Base-by-base conservation (phyloP, 2,797 vertebrate species). In the Distichodus sexfasciatus region DNA sequence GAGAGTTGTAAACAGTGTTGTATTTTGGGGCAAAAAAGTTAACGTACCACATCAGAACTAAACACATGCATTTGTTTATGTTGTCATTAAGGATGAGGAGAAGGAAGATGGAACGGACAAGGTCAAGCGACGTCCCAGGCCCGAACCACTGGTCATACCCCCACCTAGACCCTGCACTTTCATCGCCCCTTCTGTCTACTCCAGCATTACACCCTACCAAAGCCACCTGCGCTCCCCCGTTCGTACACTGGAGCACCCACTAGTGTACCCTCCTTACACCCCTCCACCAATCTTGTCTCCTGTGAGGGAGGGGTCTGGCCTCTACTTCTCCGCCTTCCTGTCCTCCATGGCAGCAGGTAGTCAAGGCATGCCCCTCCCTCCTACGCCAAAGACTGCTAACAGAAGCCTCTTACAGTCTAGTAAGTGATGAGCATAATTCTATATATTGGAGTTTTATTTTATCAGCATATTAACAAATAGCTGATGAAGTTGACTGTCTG, bases 271-370 rank as follows among this genome's bases (percentile, higher is more conserved):
- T 7, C 97, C 97, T 4, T 98, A 99, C 84, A 98, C 97, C 0
- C 96, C 97, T 0, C 97, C 97, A 0, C 97, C 97, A 0, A 99
- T 99, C 86, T 95, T 99, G 67, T 98, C 96, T 83, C 97, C 97
- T 0, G 95, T 98, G 38, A 93, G 97, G 0, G 96, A 97, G 80
- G 97, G 97, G 71, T 96, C 96, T 0, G 97, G 97, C 41, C 94
- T 99, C 1, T 99, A 99, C 83, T 99, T 99, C 88, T 94, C 96
- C 57, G 94, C 97, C 21, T 96, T 99, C 82, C 91, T 98, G 55
- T 97, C 95, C 1, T 86, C 93, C 6, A 90, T 93, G 7, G 86
- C 92, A 6, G 89, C 91, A 55, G 86, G 87, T 33, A 81, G 86
- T 43, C 92, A 92, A 81, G 86, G 91, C 0, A 89, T 93, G 72